These are phyloP conservation scores for Athripsodes cinereus DNA, from an alignment of 2,888 invertebrate species.

Conservation along the genomic window DNA sequence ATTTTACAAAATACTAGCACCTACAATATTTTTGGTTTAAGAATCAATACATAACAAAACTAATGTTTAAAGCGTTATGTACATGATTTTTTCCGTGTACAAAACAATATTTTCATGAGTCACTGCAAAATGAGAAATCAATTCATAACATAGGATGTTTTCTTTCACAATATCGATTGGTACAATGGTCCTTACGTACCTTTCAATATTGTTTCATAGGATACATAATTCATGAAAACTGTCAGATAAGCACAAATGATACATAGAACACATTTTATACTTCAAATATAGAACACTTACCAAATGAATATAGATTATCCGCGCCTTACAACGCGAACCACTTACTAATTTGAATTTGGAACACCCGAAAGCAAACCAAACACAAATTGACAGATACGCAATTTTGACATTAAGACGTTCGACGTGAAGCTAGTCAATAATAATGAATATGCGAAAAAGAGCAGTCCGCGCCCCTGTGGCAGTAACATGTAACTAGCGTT, in stretches of 20 bases:
- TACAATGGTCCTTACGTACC: not conserved
- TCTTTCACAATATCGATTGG: not conserved
- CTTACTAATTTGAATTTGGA: not conserved
- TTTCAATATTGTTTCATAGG: not conserved
- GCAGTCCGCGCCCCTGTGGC: too few relatives aligned
- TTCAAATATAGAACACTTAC: not conserved
- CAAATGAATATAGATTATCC: not conserved
- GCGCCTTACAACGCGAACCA: constrained; percentile 1
- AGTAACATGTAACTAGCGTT: too few relatives aligned
- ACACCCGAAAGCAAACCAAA: not conserved
- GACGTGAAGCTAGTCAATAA: not conserved
- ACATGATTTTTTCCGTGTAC: too few relatives aligned
- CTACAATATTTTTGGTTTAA: too few relatives aligned
- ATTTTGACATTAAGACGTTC: not conserved
- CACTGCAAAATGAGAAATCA: too few relatives aligned
- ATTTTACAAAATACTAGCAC: too few relatives aligned
- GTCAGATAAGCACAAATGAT: not conserved
- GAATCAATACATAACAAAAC: too few relatives aligned
- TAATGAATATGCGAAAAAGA: not conserved
- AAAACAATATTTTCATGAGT: too few relatives aligned
- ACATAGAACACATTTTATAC: not conserved
- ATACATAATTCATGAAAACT: too few relatives aligned
- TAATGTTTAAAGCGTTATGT: too few relatives aligned
- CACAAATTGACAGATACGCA: not conserved
- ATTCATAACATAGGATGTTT: too few relatives aligned